Base-by-base conservation (phyloP, 2,113 vertebrate genomes). In the Limanda limanda region DNA sequence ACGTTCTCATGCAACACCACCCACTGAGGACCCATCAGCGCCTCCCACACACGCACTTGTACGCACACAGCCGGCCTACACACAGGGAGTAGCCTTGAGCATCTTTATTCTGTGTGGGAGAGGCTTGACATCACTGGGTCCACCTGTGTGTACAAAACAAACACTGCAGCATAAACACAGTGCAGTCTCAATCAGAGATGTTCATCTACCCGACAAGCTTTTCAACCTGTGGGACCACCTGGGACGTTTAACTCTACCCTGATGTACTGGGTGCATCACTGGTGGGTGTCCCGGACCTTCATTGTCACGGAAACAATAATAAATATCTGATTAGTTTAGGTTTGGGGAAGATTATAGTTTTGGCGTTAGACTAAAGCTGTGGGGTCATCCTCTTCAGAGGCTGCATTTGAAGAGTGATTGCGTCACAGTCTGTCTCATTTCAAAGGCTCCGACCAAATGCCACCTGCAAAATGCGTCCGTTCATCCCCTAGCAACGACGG, bases 1-100 rank as follows among this genome's bases (percentile, higher is more conserved):
- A 54, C 21, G 37, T 72, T 88, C 78, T 86, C 90, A 90, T 79
- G 86, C 86, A 93, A 91, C 48, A 45, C 86, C 87, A 81, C 91
- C 89, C 91, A 90, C 90, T 52, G 81, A 82, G 73, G 69, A 75
- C 62, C 76, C 74, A 78, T 83, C 81, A 85, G 68, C 79, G 81
- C 83, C 78, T 69, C 84, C 69, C 62, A 83, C 86, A 68, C 70
- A 64, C 48, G 71, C 58, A 74, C 23, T 58, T 1, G 55, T 35
- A 76, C 76, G 71, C 31, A 71, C 78, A 71, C 68, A 86, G 71
- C 25, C 57, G 8, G 67, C 86, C 81, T 62, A 87, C 86, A 85
- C 87, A 78, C 25, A 68, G 40, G 63, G 67, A 79, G 61, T 66
- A 73, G 71, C 89, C 72, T 81, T 61, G n/a, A 86, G 86, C 87